Evolutionary conservation across 2,113 vertebrate species (phyloP), one percentile per base, ranked within the genome.

Genomic region (Mustelus asterias): DNA sequence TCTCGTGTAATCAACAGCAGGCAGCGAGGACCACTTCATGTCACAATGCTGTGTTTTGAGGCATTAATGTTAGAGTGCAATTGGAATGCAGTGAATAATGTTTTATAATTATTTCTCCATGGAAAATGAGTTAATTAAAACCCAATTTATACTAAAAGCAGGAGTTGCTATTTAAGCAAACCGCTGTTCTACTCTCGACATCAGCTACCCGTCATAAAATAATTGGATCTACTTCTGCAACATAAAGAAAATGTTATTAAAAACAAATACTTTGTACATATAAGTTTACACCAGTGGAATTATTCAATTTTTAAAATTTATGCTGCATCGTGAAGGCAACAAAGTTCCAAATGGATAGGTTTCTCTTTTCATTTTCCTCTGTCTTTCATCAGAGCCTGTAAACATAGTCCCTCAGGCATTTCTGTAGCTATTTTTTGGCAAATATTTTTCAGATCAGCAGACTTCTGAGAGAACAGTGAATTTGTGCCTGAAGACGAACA

Each of bases 61-160:
- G 26, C 37, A 54, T 44, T 48, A 70, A 48, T 54, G 41, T 33
- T 54, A 48, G 54, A 41, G 67, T 95, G 41, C 26, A 76, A 33
- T 54, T 95, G 37, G 67, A 95, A 70, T 54, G 20, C 94, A 26
- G 54, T 54, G 24, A 29, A 26, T 95, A 29, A 72, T 44, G 6
- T 33, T 95, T 95, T 54, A 72, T 48, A 48, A 95, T 95, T 72
- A 76, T 95, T 72, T 44, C 41, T 54, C 69, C 18, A 70, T 72
- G 26, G 69, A 95, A 95, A 95, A 95, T 95, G 4, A 72, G 94
- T 7, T 72, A 70, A 95, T 76, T 95, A 95, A 95, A 72, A 95
- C 94, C 8, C 41, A 95, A 48, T 76, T 76, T 29, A 24, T 76
- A 54, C 48, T 95, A 26, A 72, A 76, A 95, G 94, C 37, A 72